Percentiles rank a stretch among this genome's conserved stretches.
Conservation (phyloP, 2,888 invertebrate species). For the Andricus curvator region DNA sequence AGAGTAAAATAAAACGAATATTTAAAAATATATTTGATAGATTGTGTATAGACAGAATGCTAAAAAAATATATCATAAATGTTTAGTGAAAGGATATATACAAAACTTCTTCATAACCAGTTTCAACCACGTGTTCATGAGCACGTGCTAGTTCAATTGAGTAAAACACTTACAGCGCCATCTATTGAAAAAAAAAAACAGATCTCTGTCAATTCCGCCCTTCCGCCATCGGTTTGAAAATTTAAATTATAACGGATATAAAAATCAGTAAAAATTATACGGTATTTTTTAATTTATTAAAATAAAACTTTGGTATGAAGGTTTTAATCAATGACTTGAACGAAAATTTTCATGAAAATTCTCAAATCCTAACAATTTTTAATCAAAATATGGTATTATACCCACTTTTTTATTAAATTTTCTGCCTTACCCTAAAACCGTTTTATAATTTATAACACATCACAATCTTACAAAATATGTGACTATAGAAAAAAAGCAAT, state of each 20-base stretch:
- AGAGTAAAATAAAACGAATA: too few relatives aligned
- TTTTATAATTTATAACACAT: neutral
- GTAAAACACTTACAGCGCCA: neutral
- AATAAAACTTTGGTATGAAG: neutral
- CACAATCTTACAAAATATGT: too few relatives aligned
- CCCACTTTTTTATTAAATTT: neutral
- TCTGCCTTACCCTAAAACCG: neutral
- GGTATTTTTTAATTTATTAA: neutral
- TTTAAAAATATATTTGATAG: neutral
- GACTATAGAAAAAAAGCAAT: neutral
- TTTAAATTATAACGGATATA: slow-evolving; percentile 13
- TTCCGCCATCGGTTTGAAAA: neutral
- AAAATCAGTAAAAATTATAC: neutral
- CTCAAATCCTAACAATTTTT: neutral
- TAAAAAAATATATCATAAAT: neutral
- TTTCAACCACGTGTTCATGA: neutral
- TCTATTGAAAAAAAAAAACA: neutral
- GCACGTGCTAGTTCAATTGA: neutral
- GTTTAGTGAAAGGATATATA: neutral
- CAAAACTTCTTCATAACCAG: neutral
- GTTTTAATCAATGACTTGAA: neutral
- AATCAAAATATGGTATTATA: neutral
- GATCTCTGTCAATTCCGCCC: neutral
- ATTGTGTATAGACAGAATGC: neutral
- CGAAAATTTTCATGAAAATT: neutral